Conservation (phyloP, 2,888 invertebrate genomes). For the Timema cristinae region DNA sequence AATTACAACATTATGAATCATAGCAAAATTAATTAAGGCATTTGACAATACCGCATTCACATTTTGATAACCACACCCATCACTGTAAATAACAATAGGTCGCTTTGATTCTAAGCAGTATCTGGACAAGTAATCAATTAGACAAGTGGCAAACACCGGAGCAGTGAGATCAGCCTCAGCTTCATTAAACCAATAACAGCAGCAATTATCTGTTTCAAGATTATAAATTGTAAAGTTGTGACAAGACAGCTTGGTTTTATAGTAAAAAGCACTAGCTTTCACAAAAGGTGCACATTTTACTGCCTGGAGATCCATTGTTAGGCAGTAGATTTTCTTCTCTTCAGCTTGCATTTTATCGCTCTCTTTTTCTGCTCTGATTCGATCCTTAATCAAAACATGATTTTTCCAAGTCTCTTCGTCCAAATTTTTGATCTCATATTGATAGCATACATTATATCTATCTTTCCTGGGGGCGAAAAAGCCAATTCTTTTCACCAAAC, state of each 20-base stretch:
- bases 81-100: conserved; percentile 29
- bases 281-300: conserved; percentile 5
- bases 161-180: not conserved
- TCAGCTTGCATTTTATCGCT: conserved; percentile 7
- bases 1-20: conserved; percentile 24
- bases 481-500: not conserved
- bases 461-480: too few relatives aligned
- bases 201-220: not conserved
- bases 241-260: conserved; percentile 7
- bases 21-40: conserved; percentile 30
- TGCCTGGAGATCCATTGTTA: not conserved
- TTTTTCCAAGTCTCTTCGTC: not conserved
- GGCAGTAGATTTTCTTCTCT: conserved; percentile 6
- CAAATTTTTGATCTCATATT: not conserved
- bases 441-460: not conserved
- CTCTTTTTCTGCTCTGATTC: conserved; percentile 7
- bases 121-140: conserved; percentile 7
- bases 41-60: conserved; percentile 30
- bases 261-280: conserved; percentile 1
- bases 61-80: conserved; percentile 33
- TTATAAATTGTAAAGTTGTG: conserved; percentile 3
- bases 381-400: conserved; percentile 2
- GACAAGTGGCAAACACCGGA: conserved; percentile 7
- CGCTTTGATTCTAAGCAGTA: not conserved
- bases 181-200: conserved; percentile 9